Evolutionary conservation across 64 coral and sea anemone species (phyloP).

Genomic region (Pachyseris speciosa): DNA sequence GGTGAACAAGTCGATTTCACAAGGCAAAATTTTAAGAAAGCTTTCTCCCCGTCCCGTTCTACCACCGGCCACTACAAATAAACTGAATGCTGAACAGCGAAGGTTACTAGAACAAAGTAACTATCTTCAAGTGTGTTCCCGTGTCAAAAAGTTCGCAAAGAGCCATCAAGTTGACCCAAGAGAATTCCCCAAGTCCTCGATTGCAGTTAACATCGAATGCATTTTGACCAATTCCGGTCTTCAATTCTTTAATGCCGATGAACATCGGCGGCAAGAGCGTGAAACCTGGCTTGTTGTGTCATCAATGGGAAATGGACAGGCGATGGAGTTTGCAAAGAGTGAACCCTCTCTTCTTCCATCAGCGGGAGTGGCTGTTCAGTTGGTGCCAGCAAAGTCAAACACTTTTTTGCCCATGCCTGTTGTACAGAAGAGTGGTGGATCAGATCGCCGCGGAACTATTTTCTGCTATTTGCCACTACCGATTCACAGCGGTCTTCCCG

Average conservation of each 20-base stretch:
- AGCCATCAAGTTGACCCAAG: too few relatives aligned
- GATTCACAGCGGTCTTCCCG: constrained; percentile 76
- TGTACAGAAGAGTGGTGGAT: not conserved
- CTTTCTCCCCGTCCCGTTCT: constrained; percentile 23
- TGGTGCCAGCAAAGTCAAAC: not conserved
- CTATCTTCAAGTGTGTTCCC: constrained; percentile 54
- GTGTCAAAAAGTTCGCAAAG: not conserved
- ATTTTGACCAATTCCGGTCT: not conserved
- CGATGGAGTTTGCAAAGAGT: constrained; percentile 25
- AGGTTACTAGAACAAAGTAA: constrained; percentile 58
- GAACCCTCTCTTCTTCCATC: constrained; percentile 57
- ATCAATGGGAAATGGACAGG: constrained; percentile 38
- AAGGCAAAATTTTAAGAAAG: constrained; percentile 8
- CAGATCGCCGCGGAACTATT: not conserved
- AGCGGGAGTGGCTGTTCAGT: constrained; percentile 67
- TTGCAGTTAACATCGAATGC: constrained; percentile 18
- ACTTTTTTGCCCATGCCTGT: constrained; percentile 56
- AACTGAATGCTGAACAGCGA: constrained; percentile 39
- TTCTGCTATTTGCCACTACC: constrained; percentile 84
- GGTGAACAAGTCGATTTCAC: constrained; percentile 28
- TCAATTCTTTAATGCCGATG: constrained; percentile 1
- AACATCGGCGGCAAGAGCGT: not conserved
- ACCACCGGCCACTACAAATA: constrained; percentile 13
- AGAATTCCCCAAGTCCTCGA: not conserved
- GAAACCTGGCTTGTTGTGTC: constrained; percentile 70